Conservation (phyloP, 2,797 vertebrate species). For the Botia almorhae region DNA sequence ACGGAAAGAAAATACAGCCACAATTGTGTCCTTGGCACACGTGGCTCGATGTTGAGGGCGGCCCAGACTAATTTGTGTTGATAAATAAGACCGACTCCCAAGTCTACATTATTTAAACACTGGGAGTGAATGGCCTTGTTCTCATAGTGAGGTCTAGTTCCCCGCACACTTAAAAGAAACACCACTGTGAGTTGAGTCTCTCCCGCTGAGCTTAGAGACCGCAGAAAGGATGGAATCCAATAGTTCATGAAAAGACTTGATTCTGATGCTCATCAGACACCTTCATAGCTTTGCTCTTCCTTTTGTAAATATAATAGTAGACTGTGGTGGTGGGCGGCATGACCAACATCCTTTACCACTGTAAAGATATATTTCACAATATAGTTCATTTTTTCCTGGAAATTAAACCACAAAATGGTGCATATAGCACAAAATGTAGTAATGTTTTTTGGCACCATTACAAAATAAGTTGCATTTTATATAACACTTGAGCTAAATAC, state of each 20-base stretch:
- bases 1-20: conserved; percentile 37
- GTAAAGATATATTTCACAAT: neutral
- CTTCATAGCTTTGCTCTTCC: conserved; percentile 9
- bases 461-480: neutral
- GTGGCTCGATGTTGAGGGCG: conserved; percentile 45
- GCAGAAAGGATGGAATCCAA: neutral
- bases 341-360: neutral
- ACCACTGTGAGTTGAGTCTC: conserved; percentile 32
- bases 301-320: conserved; percentile 12
- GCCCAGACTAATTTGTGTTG: conserved; percentile 61
- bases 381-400: neutral
- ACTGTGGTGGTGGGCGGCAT: neutral
- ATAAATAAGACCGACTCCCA: conserved; percentile 59
- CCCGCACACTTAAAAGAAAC: conserved; percentile 35
- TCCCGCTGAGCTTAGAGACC: conserved; percentile 9
- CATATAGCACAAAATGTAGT: neutral
- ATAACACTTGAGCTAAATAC: neutral
- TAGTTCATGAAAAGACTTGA: conserved; percentile 26
- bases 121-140: conserved; percentile 49
- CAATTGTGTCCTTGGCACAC: conserved; percentile 52
- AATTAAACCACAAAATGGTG: neutral
- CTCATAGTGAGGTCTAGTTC: conserved; percentile 26
- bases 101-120: conserved; percentile 59
- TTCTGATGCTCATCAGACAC: conserved; percentile 11
- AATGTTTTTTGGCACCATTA: neutral